These are phyloP conservation scores for Sciurus vulgaris DNA, from an alignment of 2,797 vertebrate genomes.

Conservation along the genomic window DNA sequence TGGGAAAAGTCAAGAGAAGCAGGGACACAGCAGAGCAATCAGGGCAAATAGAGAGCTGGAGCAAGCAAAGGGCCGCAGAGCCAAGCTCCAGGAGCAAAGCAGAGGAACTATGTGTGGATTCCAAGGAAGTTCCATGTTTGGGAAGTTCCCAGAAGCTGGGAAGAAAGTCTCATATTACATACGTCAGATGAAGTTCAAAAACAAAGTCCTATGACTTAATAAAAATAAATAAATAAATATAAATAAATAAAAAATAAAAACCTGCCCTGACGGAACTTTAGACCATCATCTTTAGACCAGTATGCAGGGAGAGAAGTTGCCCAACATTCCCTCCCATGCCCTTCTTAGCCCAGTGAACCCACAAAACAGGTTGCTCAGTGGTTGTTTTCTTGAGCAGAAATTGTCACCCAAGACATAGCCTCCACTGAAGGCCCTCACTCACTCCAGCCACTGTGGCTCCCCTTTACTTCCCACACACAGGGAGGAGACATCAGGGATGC, in stretches of 20 bases:
- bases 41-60: neutral
- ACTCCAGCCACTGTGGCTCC: neutral
- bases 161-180: constrained; percentile 18
- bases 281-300: neutral
- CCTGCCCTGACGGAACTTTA: neutral
- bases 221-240: neutral
- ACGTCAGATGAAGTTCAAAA: constrained; percentile 40
- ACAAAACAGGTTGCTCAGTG: neutral
- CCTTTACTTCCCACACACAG: neutral
- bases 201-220: neutral
- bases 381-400: neutral
- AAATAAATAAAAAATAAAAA: neutral
- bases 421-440: neutral
- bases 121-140: constrained; percentile 18
- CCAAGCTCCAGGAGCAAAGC: neutral
- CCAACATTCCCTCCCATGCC: neutral
- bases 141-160: neutral
- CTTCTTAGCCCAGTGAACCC: neutral
- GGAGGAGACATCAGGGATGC: neutral
- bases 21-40: constrained; percentile 39
- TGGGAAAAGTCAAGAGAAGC: constrained; percentile 70
- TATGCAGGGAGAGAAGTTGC: neutral
- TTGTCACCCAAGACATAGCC: neutral
- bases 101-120: neutral
- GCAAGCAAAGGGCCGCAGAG: neutral